Base-by-base conservation (phyloP, 2,888 invertebrate genomes). In the Thecocarcelia acutangulata region DNA sequence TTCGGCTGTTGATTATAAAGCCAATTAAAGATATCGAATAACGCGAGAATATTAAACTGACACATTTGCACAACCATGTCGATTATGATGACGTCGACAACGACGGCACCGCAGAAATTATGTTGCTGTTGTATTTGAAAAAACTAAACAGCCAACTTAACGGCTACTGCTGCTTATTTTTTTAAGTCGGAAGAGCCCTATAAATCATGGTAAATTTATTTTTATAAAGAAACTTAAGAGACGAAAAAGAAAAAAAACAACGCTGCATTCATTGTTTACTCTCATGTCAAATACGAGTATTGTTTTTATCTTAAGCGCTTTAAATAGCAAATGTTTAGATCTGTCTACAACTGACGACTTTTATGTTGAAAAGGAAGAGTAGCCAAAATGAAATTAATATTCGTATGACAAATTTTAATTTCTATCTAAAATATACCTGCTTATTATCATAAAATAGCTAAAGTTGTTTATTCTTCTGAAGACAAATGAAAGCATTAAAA, bases 21-120 rank as follows among this genome's bases (percentile, higher is more conserved):
- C 86, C 88, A 89, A 88, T 89, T 88, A 89, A 88, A 85, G 85
- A 85, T 87, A 85, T 87, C 85, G 84, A 74, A 85, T 85, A 85
- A 81, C 86, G 83, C 80, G 70, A 84, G 83, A 84, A 85, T 85
- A 85, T 84, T 84, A 81, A 85, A 85, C 83, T 79, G 84, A 83
- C 84, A 84, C 83, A 74, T 83, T 83, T 78, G 78, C 78, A 75
- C 78, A 82, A 70, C 61, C 66, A 70, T 48, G 78, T 48, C 54
- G 74, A 73, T 78, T 70, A 72, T 70, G 66, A 64, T 1, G 17
- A 40, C n/a, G 59, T 19, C 5, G 12, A 8, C 9, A 19, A 48
- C 15, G 46, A 75, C 42, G 21, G 50, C 68, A 50, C 12, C 4
- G 54, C 50, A 17, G 19, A 58, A 59, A 64, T 64, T 17, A 19